These are phyloP conservation scores for Glyphotaelius pellucidus DNA, from an alignment of 2,888 invertebrate genomes.

Conservation along the genomic window DNA sequence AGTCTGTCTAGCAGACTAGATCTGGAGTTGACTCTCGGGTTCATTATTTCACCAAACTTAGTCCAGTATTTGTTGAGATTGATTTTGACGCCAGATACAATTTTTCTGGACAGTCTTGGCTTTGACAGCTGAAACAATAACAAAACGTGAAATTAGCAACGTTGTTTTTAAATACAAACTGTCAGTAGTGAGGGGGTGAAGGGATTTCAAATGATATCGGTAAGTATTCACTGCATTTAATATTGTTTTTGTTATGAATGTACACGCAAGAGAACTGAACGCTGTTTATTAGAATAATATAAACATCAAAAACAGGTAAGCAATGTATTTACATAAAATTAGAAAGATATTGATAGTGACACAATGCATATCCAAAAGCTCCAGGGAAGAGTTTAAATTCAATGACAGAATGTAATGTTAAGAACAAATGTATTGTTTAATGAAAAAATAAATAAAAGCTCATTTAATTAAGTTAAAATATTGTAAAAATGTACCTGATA, in stretches of 20 bases:
- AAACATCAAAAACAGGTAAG: background rate
- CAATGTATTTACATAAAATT: background rate
- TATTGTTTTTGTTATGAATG: too few species aligned
- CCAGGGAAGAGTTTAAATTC: too few species aligned
- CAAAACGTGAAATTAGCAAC: constrained; percentile 56
- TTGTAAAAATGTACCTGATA: constrained; percentile 31
- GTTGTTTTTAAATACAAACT: background rate
- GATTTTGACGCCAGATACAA: constrained; percentile 78
- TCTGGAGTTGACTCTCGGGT: constrained; percentile 68
- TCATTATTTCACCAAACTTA: constrained; percentile 79
- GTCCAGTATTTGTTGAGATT: constrained; percentile 83
- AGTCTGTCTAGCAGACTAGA: background rate
- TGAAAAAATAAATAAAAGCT: background rate
- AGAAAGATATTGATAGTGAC: background rate
- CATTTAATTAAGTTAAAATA: background rate
- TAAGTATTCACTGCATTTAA: background rate
- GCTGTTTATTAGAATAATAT: background rate
- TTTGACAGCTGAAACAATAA: constrained; percentile 77
- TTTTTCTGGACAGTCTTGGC: constrained; percentile 78
- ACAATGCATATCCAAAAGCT: background rate
- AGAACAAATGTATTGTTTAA: background rate
- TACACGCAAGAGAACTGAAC: background rate
- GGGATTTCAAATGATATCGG: background rate
- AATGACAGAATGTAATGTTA: too few species aligned
- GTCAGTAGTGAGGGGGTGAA: background rate